Evolutionary conservation across 2,113 vertebrate genomes (phyloP).

Genomic region (Sciurus niger): DNA sequence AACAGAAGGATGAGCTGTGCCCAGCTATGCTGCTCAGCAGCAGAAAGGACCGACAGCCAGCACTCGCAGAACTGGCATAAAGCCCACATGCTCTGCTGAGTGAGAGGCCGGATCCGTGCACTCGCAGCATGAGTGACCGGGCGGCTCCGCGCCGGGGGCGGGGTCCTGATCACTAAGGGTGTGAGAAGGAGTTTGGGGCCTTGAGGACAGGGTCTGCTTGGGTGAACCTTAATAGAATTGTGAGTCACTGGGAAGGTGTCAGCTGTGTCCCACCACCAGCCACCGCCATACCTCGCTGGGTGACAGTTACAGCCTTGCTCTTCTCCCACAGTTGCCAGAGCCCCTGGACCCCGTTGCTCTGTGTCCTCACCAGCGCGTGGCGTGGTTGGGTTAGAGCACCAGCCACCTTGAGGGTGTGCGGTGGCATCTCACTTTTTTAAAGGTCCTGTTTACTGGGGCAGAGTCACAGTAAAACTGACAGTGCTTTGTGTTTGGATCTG

Average conservation of each 20-base stretch:
- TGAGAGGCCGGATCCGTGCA: not conserved
- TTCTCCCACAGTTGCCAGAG: too few relatives aligned
- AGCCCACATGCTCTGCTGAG: not conserved
- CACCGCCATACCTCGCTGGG: not conserved
- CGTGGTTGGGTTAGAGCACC: not conserved
- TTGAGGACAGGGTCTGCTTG: not conserved
- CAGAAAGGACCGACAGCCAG: too few relatives aligned
- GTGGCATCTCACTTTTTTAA: not conserved
- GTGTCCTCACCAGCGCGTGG: not conserved
- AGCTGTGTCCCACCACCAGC: not conserved
- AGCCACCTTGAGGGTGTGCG: too few relatives aligned
- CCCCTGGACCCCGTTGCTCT: accelerated
- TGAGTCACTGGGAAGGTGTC: not conserved
- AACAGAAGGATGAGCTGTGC: too few relatives aligned
- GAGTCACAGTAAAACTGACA: not conserved
- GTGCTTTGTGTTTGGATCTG: not conserved
- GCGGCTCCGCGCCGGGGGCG: too few relatives aligned
- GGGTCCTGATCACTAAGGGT: too few relatives aligned
- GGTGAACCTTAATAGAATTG: not conserved
- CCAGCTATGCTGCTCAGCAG: not conserved
- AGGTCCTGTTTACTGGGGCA: not conserved
- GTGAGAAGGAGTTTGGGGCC: too few relatives aligned
- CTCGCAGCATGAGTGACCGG: not conserved
- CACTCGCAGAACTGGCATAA: accelerated
- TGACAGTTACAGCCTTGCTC: not conserved